Base-by-base conservation (phyloP, 2,113 vertebrate genomes). In the Seriola dumerili region DNA sequence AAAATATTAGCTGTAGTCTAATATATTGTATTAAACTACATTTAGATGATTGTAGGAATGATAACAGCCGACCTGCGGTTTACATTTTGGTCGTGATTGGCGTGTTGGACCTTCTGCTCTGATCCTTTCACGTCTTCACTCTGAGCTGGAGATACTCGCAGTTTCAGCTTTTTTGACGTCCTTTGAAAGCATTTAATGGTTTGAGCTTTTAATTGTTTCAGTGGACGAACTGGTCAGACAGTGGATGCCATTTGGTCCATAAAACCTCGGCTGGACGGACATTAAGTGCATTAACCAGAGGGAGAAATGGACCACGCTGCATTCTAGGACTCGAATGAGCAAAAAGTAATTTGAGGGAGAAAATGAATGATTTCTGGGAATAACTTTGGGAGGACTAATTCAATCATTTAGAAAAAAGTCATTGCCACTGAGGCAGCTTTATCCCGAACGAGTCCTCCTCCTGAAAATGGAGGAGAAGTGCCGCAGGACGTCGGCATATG, bases 321-420 rank as follows among this genome's bases (percentile, higher is more conserved):
- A 73, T n/a, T 67, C 57, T 9, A 0, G 29, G 34, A 66, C 32
- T 32, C 23, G 78, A 85, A 88, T 48, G 67, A 88, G 64, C 63
- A 34, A 67, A 57, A 71, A 68, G 54, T 74, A 2, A 83, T 78
- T 55, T 62, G 36, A 59, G 42, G 65, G 62, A 46, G 16, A 19
- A 68, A 72, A 59, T 36, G 12, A 70, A 13, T 58, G 11, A 32
- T 72, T 64, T 61, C 62, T 48, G 55, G 52, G 58, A 74, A 17
- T 29, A 12, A 66, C 52, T 65, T 61, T 13, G 21, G 6, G n/a
- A 48, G 25, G 72, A 84, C 52, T 70, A 10, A 61, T 73, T 25
- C 5, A 13, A 62, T 61, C 57, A 69, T 69, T 79, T 25, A 50
- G 12, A 81, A 71, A 78, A 52, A 63, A 19, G 23, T 42, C 40